Evolutionary conservation across 2,113 vertebrate species (phyloP), one percentile per base, ranked within the genome.

Genomic region (Gobio gobio): DNA sequence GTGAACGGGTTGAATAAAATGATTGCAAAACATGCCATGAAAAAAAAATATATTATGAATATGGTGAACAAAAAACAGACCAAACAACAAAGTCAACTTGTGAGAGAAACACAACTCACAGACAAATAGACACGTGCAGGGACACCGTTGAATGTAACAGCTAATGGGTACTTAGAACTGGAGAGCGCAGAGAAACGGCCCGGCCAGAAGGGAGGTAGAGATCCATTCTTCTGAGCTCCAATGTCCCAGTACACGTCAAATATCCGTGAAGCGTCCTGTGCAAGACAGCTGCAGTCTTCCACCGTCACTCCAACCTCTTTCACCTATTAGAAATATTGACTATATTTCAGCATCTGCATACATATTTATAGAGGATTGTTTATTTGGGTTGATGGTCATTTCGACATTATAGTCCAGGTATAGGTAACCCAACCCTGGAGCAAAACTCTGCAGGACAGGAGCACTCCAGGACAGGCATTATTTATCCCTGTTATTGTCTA

Each of bases 271-370:
- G 93, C 93, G 13, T 96, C 95, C 81, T 91, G 89, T 10, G 95
- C 94, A 85, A 96, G 83, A 77, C 95, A 96, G 91, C 94, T 94
- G 90, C 95, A 96, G 91, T 96, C 93, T 88, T 94, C 93, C 40
- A 96, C 85, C 0, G 88, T 84, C 33, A 95, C 86, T 0, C 94
- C 95, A 83, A 96, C 90, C 87, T 96, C 95, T 87, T 96, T 96
- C 85, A 96, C 95, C 95, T 96, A 58, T 0, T 10, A n/a, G 9
- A 58, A 13, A 51, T 49, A 24, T 58, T 43, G 70, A 45, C 51
- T 43, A 51, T 86, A 43, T 5, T 10, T 36, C 74, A 59, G 43
- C 2, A 20, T 40, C 33, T 68, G 43, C 16, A 66, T 51, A 6
- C 12, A 56, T 29, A 45, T 49, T 26, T 45, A 22, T 45, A 74